Conservation (phyloP, 2,888 invertebrate species). For the Seira sanloemensis region DNA sequence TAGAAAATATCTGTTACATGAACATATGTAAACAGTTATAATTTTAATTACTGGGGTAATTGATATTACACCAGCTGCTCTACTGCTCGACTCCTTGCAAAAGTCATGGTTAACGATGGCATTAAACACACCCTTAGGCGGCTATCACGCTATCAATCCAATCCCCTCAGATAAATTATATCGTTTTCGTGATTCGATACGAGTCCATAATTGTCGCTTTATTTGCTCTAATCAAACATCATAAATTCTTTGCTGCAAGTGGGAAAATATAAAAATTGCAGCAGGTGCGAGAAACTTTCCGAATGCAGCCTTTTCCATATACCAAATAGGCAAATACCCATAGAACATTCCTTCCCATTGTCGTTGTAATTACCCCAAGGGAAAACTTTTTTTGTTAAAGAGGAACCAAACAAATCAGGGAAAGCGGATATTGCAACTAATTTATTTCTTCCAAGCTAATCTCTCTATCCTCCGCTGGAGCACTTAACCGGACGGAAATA, state of each 20-base stretch:
- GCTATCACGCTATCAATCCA: too few relatives aligned
- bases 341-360: too few relatives aligned
- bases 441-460: conserved; percentile 17
- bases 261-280: not conserved
- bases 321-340: too few relatives aligned
- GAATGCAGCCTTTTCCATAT: not conserved
- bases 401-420: not conserved
- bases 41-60: too few relatives aligned
- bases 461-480: conserved; percentile 10
- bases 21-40: too few relatives aligned
- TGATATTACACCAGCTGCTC: too few relatives aligned
- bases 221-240: not conserved
- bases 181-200: not conserved
- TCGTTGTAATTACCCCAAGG: not conserved
- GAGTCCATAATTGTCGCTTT: not conserved
- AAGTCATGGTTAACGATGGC: too few relatives aligned
- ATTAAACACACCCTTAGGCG: too few relatives aligned
- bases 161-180: too few relatives aligned
- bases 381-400: not conserved
- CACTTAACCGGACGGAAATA: not conserved
- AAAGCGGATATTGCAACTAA: conserved; percentile 28
- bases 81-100: too few relatives aligned
- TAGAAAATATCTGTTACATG: too few relatives aligned
- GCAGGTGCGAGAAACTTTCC: not conserved
- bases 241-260: not conserved